A percentile compares a stretch with the other conserved stretches of the same genome.
phyloP scores from a whole-genome alignment of 2,113 vertebrate species.

The Pterophyllum scalare region DNA sequence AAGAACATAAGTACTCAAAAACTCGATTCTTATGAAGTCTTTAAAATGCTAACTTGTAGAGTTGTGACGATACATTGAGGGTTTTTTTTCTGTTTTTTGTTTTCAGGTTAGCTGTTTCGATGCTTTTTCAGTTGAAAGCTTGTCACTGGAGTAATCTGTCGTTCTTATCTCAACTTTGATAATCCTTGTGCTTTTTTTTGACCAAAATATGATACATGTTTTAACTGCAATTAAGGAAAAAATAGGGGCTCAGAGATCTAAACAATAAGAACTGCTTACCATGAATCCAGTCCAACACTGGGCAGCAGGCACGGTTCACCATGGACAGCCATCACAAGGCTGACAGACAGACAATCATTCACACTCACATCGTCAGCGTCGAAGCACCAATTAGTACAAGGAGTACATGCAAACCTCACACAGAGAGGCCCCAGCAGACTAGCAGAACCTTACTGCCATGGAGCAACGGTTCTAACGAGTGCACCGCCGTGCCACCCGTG shows the following conservation, averaged over 20 bases:
- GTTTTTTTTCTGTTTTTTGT: no score
- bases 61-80: not conserved
- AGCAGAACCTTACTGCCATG: no score
- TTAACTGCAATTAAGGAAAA: not conserved
- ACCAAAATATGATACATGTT: not conserved
- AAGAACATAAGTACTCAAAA: not conserved
- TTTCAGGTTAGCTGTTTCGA: not conserved
- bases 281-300: not conserved
- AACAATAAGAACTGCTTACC: not conserved
- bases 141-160: not conserved
- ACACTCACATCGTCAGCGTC: not conserved
- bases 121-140: not conserved
- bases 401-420: not conserved
- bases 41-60: not conserved
- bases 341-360: not conserved
- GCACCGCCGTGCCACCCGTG: no score
- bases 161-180: not conserved
- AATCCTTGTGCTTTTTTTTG: not conserved
- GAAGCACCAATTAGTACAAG: not conserved
- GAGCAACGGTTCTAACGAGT: no score
- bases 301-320: not conserved
- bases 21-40: not conserved
- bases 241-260: fast-evolving
- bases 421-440: not conserved
- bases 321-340: not conserved